Base-by-base conservation (phyloP, 2,888 invertebrate genomes). In the Terebella lapidaria region DNA sequence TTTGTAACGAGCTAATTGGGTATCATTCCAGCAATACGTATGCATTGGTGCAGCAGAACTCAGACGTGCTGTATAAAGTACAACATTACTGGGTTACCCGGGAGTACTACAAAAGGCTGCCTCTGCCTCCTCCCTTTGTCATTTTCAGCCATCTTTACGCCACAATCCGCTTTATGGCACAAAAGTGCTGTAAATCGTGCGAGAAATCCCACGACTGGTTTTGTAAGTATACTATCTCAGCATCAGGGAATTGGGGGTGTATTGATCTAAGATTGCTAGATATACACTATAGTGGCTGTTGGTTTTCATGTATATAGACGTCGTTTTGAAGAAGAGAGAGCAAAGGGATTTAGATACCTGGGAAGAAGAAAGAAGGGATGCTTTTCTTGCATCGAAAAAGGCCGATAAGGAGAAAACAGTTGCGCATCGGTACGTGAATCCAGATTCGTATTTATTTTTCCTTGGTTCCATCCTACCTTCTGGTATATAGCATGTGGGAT, bases 21-120 rank as follows among this genome's bases (percentile, higher is more conserved):
- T n/a, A n/a, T n/a, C n/a, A n/a, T n/a, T n/a, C n/a, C 68, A 79
- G 79, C 65, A 74, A 74, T 71, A 77, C 78, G 1, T 78, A 77
- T 65, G 70, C 72, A 55, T 67, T 64, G 28, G 68, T 79, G 0
- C 77, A 79, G 61, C 75, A 72, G 10, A 73, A 75, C 56, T 74
- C 78, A 3, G 76, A 78, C 66, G 64, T 69, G 58, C 71, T 75
- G 51, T 80, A 79, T 79, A 71, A 72, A 57, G 78, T 73, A 67
- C 78, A 77, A 68, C 72, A 78, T 4, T 80, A 76, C 67, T 67
- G 66, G 35, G 66, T 80, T 47, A 75, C 79, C 42, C 67, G 71
- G 56, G 80, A 80, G 63, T 80, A 75, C 61, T 70, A 74, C 60
- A 67, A 72, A 18, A 70, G 75, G n/a, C 79, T 79, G 1, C 67